Conservation (phyloP, 2,797 vertebrate genomes). For the Otolemur crassicaudatus region DNA sequence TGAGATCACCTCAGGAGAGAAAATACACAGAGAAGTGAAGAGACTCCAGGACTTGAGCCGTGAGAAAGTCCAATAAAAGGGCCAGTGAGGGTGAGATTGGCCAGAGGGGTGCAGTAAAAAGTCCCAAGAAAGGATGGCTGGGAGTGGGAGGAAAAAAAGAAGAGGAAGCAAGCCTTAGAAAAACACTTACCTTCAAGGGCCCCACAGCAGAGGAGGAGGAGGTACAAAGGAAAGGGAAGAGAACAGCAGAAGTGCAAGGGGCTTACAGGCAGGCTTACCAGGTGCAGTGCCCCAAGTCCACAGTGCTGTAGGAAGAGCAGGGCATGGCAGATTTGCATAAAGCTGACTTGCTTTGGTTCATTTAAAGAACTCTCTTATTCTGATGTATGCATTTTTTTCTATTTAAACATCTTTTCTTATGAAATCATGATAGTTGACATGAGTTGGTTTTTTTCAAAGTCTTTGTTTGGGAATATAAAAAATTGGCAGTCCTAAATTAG, state of each 20-base stretch:
- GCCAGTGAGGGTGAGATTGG: neutral
- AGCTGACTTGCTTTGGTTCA: neutral
- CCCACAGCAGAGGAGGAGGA: neutral
- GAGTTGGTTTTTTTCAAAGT: neutral
- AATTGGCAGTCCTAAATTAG: neutral
- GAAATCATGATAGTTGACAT: neutral
- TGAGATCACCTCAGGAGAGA: neutral
- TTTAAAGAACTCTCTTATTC: neutral
- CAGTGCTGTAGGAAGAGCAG: neutral
- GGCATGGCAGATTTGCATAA: neutral
- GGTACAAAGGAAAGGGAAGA: neutral
- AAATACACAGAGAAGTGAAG: neutral
- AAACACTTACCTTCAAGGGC: neutral
- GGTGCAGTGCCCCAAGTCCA: neutral
- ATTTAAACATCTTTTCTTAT: neutral
- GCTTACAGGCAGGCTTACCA: neutral
- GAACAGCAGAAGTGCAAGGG: neutral
- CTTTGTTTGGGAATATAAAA: neutral
- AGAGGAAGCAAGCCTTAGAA: neutral
- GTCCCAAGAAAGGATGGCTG: neutral
- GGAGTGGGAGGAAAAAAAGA: neutral
- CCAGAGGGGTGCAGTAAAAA: too few species aligned
- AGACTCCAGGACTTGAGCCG: neutral
- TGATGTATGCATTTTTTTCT: neutral
- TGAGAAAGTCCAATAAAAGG: neutral